Evolutionary conservation across 1,140 invertebrate species (phyloP).

Genomic region (Homarus americanus): DNA sequence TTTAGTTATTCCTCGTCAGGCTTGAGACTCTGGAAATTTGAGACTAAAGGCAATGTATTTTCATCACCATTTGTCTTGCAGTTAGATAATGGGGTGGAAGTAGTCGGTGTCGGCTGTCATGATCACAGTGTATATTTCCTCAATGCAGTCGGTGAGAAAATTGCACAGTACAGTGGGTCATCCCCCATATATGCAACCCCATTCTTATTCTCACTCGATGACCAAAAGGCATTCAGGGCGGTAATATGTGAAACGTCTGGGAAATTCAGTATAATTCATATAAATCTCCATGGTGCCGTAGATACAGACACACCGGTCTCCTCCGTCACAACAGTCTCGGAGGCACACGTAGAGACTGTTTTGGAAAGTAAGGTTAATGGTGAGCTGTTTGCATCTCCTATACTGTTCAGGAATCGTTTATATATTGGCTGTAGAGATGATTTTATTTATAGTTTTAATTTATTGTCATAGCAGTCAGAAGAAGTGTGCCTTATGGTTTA

Average conservation of each 20-base stretch:
- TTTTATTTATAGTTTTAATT: constrained; percentile 49
- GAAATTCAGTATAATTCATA: constrained; percentile 10
- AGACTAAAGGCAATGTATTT: constrained; percentile 34
- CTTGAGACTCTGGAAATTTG: constrained; percentile 35
- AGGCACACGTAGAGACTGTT: not conserved
- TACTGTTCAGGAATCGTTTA: constrained; percentile 21
- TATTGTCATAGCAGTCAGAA: not conserved
- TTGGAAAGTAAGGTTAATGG: constrained; percentile 24
- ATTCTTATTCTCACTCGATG: constrained; percentile 25
- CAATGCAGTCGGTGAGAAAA: constrained; percentile 29
- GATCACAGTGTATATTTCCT: constrained; percentile 53
- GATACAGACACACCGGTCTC: not conserved
- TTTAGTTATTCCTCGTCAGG: constrained; percentile 46
- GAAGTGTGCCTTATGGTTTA: too few species aligned
- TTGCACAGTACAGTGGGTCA: constrained; percentile 1
- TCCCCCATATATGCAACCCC: constrained; percentile 60
- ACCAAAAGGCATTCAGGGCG: constrained; percentile 4
- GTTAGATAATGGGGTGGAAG: constrained; percentile 20
- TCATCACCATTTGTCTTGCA: constrained; percentile 48
- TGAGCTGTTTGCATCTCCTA: constrained; percentile 61
- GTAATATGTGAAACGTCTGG: constrained; percentile 63
- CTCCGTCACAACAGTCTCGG: too few species aligned
- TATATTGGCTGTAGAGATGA: constrained; percentile 63
- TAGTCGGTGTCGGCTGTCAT: constrained; percentile 55
- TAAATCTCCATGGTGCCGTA: not conserved